Evolutionary conservation across 2,888 invertebrate species (phyloP).

Genomic region (Sthenelais limicola): DNA sequence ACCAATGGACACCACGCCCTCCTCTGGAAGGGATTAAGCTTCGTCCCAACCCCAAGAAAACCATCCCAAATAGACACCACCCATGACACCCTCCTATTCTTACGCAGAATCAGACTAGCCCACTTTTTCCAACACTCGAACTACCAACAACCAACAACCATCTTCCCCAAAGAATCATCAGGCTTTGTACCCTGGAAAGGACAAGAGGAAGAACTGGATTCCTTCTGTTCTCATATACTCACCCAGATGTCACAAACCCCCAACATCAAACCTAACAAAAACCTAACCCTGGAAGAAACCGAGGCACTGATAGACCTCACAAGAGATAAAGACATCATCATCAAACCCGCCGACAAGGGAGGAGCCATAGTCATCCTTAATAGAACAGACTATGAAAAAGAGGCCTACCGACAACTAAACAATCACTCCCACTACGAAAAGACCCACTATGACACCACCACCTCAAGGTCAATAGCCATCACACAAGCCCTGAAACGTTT

Average conservation of each 20-base stretch:
- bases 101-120: conserved; percentile 1
- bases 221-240: background rate
- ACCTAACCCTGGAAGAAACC: background rate
- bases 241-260: background rate
- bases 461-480: background rate
- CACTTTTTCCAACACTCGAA: background rate
- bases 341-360: conserved; percentile 23
- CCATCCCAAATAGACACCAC: background rate
- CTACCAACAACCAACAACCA: background rate
- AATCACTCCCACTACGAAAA: background rate
- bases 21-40: background rate
- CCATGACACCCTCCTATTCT: conserved; percentile 4
- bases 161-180: background rate
- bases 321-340: background rate
- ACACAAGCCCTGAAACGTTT: background rate
- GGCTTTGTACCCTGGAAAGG: background rate
- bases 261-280: background rate
- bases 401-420: conserved; percentile 15
- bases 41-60: background rate
- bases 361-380: conserved; percentile 25
- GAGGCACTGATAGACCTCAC: background rate
- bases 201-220: background rate
- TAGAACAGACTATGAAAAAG: conserved; percentile 5
- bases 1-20: background rate
- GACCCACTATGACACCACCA: background rate